Evolutionary conservation across 1,140 invertebrate genomes (phyloP).

Genomic region (Drosophila setifemur): DNA sequence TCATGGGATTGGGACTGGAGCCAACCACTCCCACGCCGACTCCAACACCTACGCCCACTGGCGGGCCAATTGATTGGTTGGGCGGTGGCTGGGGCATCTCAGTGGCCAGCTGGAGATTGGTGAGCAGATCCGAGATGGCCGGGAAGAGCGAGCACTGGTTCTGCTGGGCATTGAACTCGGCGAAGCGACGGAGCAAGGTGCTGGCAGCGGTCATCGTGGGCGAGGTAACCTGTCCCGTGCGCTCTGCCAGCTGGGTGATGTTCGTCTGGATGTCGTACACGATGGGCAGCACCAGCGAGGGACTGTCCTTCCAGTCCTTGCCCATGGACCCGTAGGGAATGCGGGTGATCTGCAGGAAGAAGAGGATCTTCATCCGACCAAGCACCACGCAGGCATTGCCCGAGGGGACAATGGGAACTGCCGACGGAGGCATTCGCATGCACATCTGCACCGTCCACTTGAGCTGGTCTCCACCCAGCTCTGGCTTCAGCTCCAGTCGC

Average conservation of each 20-base stretch:
- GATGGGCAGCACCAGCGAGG: constrained; percentile 92
- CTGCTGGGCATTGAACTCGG: constrained; percentile 85
- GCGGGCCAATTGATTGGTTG: constrained; percentile 69
- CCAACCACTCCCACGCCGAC: constrained; percentile 79
- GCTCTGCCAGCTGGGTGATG: constrained; percentile 92
- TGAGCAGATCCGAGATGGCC: constrained; percentile 92
- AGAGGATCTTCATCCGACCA: constrained; percentile 92
- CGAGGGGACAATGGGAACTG: constrained; percentile 91
- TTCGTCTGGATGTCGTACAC: constrained; percentile 94
- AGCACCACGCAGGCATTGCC: constrained; percentile 93
- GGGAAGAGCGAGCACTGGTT: constrained; percentile 94
- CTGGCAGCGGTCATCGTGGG: constrained; percentile 86
- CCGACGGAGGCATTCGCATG: constrained; percentile 93
- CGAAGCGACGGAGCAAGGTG: constrained; percentile 86
- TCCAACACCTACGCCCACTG: constrained; percentile 43
- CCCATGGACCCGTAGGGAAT: constrained; percentile 83
- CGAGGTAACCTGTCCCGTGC: constrained; percentile 86
- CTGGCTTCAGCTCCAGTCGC: constrained; percentile 90
- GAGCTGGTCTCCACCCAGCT: constrained; percentile 85
- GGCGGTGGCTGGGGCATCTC: constrained; percentile 84
- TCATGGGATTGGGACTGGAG: constrained; percentile 84
- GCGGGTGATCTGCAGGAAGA: constrained; percentile 94
- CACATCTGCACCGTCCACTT: constrained; percentile 95
- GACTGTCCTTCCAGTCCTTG: constrained; percentile 87
- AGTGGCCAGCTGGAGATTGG: constrained; percentile 89